Percentiles rank a stretch among this genome's conserved stretches.
Evolutionary conservation across 2,113 vertebrate genomes (phyloP).

Genomic region (Psittacus erithacus): DNA sequence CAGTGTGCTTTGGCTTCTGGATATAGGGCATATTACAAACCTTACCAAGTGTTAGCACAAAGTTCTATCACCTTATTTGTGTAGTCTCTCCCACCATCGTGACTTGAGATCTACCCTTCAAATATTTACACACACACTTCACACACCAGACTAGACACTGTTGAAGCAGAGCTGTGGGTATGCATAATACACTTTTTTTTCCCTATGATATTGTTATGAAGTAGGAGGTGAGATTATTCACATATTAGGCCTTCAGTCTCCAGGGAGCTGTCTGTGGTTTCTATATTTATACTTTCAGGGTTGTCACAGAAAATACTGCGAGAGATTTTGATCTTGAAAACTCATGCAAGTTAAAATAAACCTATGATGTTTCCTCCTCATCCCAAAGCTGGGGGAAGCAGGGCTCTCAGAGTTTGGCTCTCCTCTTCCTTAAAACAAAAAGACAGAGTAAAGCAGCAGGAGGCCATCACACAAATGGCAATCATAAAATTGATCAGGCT

Average conservation of each 20-base stretch:
- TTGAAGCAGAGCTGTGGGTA: conserved; percentile 14
- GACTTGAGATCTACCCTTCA: conserved; percentile 34
- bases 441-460: not conserved
- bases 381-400: not conserved
- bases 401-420: not conserved
- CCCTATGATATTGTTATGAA: conserved; percentile 30
- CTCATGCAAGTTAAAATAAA: not conserved
- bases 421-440: not conserved
- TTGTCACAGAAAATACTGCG: conserved; percentile 24
- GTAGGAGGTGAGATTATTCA: conserved; percentile 67
- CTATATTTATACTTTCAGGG: conserved; percentile 37
- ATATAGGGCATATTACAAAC: not conserved
- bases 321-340: conserved; percentile 44
- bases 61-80: not conserved
- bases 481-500: conserved; percentile 43
- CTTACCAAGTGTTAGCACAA: not conserved
- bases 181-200: not conserved
- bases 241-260: conserved; percentile 51
- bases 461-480: not conserved
- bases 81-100: not conserved
- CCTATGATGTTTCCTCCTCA: not conserved
- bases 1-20: not conserved
- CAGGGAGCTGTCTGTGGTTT: conserved; percentile 43
- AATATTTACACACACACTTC: conserved; percentile 51
- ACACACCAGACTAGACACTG: conserved; percentile 19